These are phyloP conservation scores for Candoia aspera DNA, from an alignment of 2,113 vertebrate species.

Conservation along the genomic window DNA sequence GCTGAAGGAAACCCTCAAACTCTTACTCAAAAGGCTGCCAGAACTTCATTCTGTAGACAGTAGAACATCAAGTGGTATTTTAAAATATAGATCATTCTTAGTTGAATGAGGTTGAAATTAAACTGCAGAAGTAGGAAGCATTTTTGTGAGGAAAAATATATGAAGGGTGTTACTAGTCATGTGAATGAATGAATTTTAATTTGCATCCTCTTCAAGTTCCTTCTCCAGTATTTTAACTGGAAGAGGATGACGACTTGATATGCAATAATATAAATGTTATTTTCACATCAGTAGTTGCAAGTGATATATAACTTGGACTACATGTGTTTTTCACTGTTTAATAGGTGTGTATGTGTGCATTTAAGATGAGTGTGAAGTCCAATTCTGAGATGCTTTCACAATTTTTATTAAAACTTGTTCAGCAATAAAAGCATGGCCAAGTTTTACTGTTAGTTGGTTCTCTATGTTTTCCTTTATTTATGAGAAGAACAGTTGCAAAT, in stretches of 20 bases:
- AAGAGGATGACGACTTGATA: constrained; percentile 1
- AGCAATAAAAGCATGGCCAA: not conserved
- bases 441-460: not conserved
- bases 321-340: constrained; percentile 47
- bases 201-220: constrained; percentile 15
- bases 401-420: constrained; percentile 36
- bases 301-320: constrained; percentile 18
- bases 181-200: constrained; percentile 29
- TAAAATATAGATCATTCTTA: constrained; percentile 16
- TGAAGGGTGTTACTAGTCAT: not conserved
- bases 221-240: constrained; percentile 6
- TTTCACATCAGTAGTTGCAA: constrained; percentile 12
- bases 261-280: not conserved
- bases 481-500: not conserved
- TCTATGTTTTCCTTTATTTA: constrained; percentile 9
- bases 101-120: constrained; percentile 22
- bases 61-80: not conserved
- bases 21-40: constrained; percentile 29
- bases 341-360: constrained; percentile 10
- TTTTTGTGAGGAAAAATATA: not conserved
- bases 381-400: constrained; percentile 17
- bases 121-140: constrained; percentile 1
- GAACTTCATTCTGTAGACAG: not conserved
- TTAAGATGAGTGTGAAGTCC: constrained; percentile 21
- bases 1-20: not conserved